Conservation (phyloP, 2,797 vertebrate genomes). For the Telmatherina bonti region DNA sequence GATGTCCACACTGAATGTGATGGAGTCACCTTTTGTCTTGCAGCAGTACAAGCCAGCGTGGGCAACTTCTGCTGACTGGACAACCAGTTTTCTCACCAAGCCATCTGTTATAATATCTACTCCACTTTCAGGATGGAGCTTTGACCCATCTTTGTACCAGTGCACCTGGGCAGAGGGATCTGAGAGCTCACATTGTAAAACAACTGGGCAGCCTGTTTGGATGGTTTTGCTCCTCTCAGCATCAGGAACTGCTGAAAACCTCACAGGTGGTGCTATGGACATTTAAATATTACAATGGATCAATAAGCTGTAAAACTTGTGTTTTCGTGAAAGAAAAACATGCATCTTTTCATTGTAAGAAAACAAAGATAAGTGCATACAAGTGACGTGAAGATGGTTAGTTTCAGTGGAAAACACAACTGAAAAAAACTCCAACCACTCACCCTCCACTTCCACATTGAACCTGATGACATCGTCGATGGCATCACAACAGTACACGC, state of each 20-base stretch:
- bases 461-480: constrained; percentile 87
- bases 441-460: constrained; percentile 88
- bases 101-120: constrained; percentile 84
- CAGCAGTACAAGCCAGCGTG: constrained; percentile 92
- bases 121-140: constrained; percentile 79
- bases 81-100: constrained; percentile 76
- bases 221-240: constrained; percentile 79
- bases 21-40: constrained; percentile 88
- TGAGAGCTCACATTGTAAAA: constrained; percentile 91
- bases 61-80: constrained; percentile 82
- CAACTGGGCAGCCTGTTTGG: constrained; percentile 78
- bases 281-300: constrained; percentile 64
- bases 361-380: constrained; percentile 8
- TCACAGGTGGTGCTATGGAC: constrained; percentile 84
- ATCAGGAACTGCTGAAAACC: constrained; percentile 83
- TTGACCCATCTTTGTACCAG: constrained; percentile 93
- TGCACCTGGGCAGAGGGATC: constrained; percentile 80
- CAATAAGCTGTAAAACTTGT: constrained; percentile 30
- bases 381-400: constrained; percentile 45
- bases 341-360: not conserved
- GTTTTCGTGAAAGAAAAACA: constrained; percentile 14
- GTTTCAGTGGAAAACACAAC: constrained; percentile 34
- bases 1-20: constrained; percentile 89
- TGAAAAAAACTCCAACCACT: constrained; percentile 58
- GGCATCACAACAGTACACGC: constrained; percentile 87